phyloP scores from a whole-genome alignment of 2,797 vertebrate genomes.

The Euthynnus affinis region DNA sequence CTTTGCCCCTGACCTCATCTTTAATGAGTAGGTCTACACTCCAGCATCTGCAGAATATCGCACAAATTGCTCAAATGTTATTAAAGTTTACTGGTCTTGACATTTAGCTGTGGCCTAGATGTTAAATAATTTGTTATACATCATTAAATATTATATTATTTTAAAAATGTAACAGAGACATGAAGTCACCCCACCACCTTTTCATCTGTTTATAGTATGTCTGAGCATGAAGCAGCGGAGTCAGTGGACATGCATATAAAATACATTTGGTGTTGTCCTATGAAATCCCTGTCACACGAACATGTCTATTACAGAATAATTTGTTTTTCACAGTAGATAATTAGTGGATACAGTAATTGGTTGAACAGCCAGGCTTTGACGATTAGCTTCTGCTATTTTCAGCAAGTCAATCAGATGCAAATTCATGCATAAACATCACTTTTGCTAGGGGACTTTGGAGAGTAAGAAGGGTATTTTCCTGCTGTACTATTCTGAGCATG shows the following conservation, averaged over 20 bases:
- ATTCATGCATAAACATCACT: slow-evolving; percentile 52
- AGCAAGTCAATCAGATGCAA: slow-evolving; percentile 49
- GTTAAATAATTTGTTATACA: neutral
- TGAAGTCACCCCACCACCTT: neutral
- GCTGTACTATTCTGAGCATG: slow-evolving; percentile 29
- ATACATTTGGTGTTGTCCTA: slow-evolving; percentile 13
- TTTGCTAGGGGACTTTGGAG: slow-evolving; percentile 31
- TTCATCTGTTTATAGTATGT: neutral
- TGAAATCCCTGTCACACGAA: slow-evolving; percentile 15
- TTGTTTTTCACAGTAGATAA: slow-evolving; percentile 37
- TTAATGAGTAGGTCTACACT: slow-evolving; percentile 94
- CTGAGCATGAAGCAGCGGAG: too few species aligned
- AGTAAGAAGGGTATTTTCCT: slow-evolving; percentile 35
- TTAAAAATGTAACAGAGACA: slow-evolving; percentile 20
- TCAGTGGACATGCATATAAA: slow-evolving; percentile 1
- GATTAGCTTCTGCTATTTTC: slow-evolving; percentile 36
- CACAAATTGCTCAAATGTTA: neutral
- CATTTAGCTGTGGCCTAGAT: neutral
- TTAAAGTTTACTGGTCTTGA: slow-evolving; percentile 4
- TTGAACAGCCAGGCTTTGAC: slow-evolving; percentile 23
- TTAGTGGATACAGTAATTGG: slow-evolving; percentile 39
- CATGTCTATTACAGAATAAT: slow-evolving; percentile 23
- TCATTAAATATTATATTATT: neutral
- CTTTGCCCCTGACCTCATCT: slow-evolving; percentile 98
- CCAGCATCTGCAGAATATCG: slow-evolving; percentile 3